Conservation (phyloP, 2,888 invertebrate genomes). For the Athalia rosae region DNA sequence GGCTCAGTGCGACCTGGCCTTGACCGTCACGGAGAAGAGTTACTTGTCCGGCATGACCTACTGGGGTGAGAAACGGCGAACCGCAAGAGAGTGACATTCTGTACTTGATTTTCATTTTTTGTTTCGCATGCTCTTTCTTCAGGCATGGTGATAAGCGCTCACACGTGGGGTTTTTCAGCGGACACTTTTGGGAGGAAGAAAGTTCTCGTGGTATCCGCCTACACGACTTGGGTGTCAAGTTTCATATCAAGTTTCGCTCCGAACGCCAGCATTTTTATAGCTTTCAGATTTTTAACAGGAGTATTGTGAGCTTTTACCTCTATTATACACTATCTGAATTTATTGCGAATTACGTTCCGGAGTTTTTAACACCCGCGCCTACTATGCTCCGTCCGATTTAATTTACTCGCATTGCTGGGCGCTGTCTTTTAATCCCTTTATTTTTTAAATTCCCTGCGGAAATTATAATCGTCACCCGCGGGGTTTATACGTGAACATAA, state of each 20-base stretch:
- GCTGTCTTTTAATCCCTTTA: conserved; percentile 6
- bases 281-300: conserved; percentile 50
- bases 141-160: conserved; percentile 52
- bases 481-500: neutral
- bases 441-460: conserved; percentile 1
- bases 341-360: neutral
- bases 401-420: conserved; percentile 3
- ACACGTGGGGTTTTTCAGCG: conserved; percentile 60
- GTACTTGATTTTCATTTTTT: neutral
- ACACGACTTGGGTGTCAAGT: conserved; percentile 68
- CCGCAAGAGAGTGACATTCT: neutral
- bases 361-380: neutral
- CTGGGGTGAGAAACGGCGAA: conserved; percentile 1
- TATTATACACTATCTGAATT: neutral
- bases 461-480: neutral
- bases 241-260: conserved; percentile 69
- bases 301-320: conserved; percentile 48
- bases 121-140: conserved; percentile 5
- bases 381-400: neutral
- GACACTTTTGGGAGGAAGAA: conserved; percentile 69
- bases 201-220: conserved; percentile 66
- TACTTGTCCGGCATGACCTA: conserved; percentile 25
- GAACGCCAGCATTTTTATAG: conserved; percentile 42
- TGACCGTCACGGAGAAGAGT: conserved; percentile 8
- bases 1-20: conserved; percentile 32